A percentile compares a stretch with the other conserved stretches of the same genome.
Evolutionary conservation across 1,140 invertebrate species (phyloP).

Genomic region (Micrasema minimum): DNA sequence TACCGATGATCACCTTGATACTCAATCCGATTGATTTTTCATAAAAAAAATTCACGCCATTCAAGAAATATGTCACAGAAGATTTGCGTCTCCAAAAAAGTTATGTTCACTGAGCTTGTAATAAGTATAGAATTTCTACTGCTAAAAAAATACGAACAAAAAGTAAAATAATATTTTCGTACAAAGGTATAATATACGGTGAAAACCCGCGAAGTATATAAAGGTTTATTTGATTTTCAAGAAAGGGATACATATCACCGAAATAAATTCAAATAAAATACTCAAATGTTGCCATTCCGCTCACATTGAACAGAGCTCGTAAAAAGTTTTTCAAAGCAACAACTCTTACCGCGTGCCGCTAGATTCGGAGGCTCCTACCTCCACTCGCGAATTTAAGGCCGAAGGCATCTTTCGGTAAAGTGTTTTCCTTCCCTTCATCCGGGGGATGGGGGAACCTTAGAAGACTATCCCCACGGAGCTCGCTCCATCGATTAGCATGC

Average conservation of each 20-base stretch:
- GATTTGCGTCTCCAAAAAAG: no score
- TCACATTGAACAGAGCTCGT: slow-evolving; percentile 25
- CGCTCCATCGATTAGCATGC: slow-evolving; percentile 53
- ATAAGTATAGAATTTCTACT: no score
- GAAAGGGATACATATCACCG: slow-evolving; percentile 14
- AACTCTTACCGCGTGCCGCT: slow-evolving; percentile 30
- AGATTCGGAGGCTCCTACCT: no score
- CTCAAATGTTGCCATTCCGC: slow-evolving; percentile 19
- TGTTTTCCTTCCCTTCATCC: slow-evolving; percentile 38
- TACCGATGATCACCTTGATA: neutral
- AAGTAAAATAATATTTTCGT: no score
- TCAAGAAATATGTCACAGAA: neutral
- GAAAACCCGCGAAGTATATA: neutral
- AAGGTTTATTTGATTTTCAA: slow-evolving; percentile 11
- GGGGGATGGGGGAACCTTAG: slow-evolving; percentile 31
- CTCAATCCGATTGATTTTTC: no score
- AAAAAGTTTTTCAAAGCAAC: slow-evolving; percentile 37
- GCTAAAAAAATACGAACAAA: no score
- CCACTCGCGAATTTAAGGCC: slow-evolving; percentile 15
- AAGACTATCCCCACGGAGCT: slow-evolving; percentile 35
- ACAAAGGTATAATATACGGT: neutral
- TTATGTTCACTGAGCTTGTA: no score
- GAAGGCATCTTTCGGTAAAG: slow-evolving; percentile 34
- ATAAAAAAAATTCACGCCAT: neutral
- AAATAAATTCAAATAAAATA: slow-evolving; percentile 35